phyloP scores from a whole-genome alignment of 2,888 invertebrate genomes.

The Sinohyriopsis cumingii region DNA sequence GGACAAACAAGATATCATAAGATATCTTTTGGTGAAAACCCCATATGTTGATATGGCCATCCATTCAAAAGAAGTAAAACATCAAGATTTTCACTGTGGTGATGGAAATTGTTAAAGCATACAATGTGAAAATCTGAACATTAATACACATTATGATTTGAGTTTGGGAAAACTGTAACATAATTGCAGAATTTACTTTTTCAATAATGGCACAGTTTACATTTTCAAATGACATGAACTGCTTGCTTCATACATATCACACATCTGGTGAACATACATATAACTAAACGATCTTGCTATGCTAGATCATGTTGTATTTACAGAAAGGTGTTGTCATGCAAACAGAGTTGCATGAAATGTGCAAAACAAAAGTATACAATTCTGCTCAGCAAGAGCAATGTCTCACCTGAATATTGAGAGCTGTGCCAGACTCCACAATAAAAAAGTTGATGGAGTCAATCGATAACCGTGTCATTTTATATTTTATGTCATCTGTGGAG shows the following conservation, averaged over 20 bases:
- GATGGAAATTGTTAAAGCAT: too few species aligned
- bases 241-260: too few species aligned
- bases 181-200: background rate
- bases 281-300: background rate
- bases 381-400: background rate
- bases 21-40: too few species aligned
- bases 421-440: constrained; percentile 90
- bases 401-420: constrained; percentile 85
- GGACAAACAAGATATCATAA: too few species aligned
- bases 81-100: too few species aligned
- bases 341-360: too few species aligned
- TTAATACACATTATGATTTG: background rate
- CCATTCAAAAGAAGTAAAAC: too few species aligned
- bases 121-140: background rate
- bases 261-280: background rate
- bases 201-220: background rate
- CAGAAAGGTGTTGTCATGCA: too few species aligned
- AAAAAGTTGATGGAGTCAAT: constrained; percentile 83
- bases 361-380: background rate
- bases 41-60: too few species aligned
- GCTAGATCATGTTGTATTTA: background rate
- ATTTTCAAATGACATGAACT: background rate
- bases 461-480: constrained; percentile 85
- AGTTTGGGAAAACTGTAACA: too few species aligned
- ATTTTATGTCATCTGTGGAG: constrained; percentile 89